A percentile compares a stretch with the other conserved stretches of the same genome.
Evolutionary conservation across 1,140 invertebrate species (phyloP).

Genomic region (Papilio xuthus): DNA sequence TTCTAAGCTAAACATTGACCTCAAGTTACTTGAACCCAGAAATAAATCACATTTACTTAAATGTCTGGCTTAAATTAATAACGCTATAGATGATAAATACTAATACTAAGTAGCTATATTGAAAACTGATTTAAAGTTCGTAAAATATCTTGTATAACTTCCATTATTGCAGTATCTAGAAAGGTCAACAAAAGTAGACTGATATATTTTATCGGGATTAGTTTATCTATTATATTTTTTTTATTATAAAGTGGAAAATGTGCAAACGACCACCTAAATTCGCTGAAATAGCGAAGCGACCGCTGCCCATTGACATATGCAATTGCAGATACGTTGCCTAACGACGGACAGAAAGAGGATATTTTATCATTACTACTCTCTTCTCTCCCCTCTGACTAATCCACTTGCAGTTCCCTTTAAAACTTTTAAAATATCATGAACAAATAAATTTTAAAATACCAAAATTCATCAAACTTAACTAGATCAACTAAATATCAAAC

Average conservation of each 20-base stretch:
- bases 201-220: not conserved
- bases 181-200: not conserved
- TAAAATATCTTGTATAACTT: not conserved
- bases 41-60: not conserved
- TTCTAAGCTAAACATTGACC: slow-evolving; percentile 2
- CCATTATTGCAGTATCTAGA: not conserved
- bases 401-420: no score
- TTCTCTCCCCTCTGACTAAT: no score
- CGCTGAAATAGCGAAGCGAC: no score
- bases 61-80: not conserved
- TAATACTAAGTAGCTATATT: no score
- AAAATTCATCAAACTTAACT: not conserved
- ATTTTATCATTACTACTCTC: no score
- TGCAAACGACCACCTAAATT: no score
- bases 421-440: not conserved
- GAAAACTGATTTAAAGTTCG: no score
- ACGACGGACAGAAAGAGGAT: no score
- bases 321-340: no score
- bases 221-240: no score
- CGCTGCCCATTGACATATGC: no score
- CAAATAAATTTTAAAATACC: not conserved
- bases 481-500: slow-evolving; percentile 29
- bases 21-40: not conserved
- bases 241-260: no score
- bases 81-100: not conserved